Conservation (phyloP, 2,113 vertebrate species). For the Garra rufa region DNA sequence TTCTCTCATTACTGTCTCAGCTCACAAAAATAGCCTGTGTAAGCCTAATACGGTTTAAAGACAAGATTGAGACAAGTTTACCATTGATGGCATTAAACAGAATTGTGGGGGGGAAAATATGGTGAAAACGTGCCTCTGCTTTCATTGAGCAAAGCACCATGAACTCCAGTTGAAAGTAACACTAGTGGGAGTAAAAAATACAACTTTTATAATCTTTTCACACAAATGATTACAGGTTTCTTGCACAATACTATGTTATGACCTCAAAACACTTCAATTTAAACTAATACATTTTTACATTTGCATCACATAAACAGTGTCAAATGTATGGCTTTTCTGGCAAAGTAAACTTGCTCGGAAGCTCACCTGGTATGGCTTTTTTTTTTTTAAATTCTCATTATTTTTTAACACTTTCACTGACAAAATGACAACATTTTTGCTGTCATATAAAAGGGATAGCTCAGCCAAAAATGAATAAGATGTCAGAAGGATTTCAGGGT, state of each 20-base stretch:
- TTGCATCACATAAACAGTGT: no score
- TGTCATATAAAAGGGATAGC: background rate
- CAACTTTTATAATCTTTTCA: no score
- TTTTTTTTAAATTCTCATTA: no score
- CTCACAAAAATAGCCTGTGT: background rate
- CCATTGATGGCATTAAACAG: background rate
- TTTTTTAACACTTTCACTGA: background rate
- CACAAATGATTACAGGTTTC: no score
- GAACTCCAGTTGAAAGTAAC: background rate
- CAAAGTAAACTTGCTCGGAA: no score
- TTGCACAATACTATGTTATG: no score
- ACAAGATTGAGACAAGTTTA: background rate
- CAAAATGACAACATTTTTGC: background rate
- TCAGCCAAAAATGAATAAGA: background rate
- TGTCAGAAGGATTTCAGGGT: background rate
- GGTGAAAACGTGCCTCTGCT: background rate
- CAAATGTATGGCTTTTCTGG: no score
- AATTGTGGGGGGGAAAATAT: background rate
- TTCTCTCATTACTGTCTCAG: constrained; percentile 10
- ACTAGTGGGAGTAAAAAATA: background rate
- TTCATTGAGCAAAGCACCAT: background rate
- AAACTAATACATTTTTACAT: no score
- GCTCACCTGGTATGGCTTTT: no score
- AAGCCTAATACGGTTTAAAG: background rate
- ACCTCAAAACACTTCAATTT: no score